Conservation (phyloP, 1,140 invertebrate species). For the Holcopasites calliopsidis region DNA sequence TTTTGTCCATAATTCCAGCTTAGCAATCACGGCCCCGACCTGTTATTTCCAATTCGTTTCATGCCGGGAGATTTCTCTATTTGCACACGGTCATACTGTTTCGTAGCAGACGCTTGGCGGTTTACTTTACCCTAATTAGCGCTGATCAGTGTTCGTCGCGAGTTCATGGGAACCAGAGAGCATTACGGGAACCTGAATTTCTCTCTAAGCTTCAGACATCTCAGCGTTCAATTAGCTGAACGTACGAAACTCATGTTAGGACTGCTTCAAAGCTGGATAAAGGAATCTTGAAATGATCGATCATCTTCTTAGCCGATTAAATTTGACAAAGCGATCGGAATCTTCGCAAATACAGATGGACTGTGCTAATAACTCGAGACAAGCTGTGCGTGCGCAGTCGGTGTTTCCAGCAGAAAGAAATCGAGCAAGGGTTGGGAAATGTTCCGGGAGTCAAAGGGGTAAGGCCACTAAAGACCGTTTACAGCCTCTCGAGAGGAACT, state of each 20-base stretch:
- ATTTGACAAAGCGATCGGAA: neutral
- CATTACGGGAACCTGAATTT: neutral
- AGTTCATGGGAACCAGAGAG: slow-evolving; percentile 10
- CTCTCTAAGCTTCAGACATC: neutral
- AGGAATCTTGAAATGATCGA: neutral
- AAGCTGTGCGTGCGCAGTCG: too few relatives aligned
- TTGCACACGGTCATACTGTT: slow-evolving; percentile 31
- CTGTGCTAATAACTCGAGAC: too few relatives aligned
- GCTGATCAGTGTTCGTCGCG: slow-evolving; percentile 48
- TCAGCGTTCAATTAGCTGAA: too few relatives aligned
- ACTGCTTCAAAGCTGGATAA: too few relatives aligned
- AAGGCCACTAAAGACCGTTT: slow-evolving; percentile 35
- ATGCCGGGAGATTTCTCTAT: slow-evolving; percentile 27
- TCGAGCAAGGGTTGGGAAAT: neutral
- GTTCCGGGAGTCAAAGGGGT: slow-evolving; percentile 31
- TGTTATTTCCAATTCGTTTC: slow-evolving; percentile 54
- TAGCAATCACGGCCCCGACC: neutral
- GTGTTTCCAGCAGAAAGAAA: slow-evolving; percentile 2
- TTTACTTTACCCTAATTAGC: slow-evolving; percentile 53
- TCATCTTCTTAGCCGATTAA: neutral
- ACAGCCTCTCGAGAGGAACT: slow-evolving; percentile 19
- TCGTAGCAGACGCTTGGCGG: neutral
- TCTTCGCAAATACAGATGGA: too few relatives aligned
- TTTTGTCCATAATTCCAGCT: neutral
- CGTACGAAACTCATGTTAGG: too few relatives aligned